Conservation (phyloP, 2,888 invertebrate species). For the Coenonympha arcania region DNA sequence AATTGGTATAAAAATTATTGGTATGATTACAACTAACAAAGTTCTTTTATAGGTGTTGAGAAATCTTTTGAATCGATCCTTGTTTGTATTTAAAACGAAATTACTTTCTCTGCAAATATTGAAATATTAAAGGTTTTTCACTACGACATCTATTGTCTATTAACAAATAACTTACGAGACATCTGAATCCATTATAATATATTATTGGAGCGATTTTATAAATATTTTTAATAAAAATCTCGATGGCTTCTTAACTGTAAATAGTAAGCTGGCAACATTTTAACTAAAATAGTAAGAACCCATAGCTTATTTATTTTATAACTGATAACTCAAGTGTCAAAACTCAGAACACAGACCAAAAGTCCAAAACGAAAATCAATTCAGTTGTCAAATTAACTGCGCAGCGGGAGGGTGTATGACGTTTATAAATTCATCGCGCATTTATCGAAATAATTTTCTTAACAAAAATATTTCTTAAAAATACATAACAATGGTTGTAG, state of each 20-base stretch:
- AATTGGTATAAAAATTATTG: constrained; percentile 47
- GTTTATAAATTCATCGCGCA: constrained; percentile 1
- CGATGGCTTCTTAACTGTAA: constrained; percentile 18
- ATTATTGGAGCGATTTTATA: background rate
- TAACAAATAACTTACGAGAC: constrained; percentile 14
- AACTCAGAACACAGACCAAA: too few species aligned
- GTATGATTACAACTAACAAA: constrained; percentile 39
- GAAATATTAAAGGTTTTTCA: background rate
- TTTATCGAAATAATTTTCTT: constrained; percentile 24
- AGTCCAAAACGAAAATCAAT: constrained; percentile 8
- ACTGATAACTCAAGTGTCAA: too few species aligned
- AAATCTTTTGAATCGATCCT: constrained; percentile 38
- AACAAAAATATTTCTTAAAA: constrained; percentile 28
- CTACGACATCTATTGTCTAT: background rate
- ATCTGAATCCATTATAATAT: constrained; percentile 18
- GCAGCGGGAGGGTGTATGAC: constrained; percentile 33
- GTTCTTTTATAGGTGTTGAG: constrained; percentile 47
- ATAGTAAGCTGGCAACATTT: background rate
- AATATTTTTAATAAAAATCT: constrained; percentile 16
- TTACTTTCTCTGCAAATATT: constrained; percentile 42
- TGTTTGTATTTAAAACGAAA: constrained; percentile 43
- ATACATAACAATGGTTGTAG: constrained; percentile 50
- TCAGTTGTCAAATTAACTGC: constrained; percentile 53
- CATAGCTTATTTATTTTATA: background rate
- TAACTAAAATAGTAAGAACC: background rate